These are phyloP conservation scores for Cassiopea andromeda DNA, from an alignment of 30 jellyfish, hydroid and myxozoan species.

Conservation along the genomic window DNA sequence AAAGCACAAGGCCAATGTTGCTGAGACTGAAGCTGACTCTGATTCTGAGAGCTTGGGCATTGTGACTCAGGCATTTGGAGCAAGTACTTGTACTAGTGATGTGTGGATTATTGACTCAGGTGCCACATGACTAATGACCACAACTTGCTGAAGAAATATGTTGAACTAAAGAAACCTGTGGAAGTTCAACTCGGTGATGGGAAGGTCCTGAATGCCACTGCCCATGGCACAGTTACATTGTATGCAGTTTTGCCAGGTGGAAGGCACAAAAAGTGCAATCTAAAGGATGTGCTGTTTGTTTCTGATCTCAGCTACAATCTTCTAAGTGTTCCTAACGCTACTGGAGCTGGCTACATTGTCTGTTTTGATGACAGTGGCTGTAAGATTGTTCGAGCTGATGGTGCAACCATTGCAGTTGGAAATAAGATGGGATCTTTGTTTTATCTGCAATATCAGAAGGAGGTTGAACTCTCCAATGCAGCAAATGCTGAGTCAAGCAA, in stretches of 20 bases:
- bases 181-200: constrained; percentile 6
- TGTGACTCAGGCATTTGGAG: not conserved
- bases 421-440: not conserved
- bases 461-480: constrained; percentile 18
- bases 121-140: constrained; percentile 57
- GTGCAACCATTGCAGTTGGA: not conserved
- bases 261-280: not conserved
- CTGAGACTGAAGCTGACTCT: constrained; percentile 25
- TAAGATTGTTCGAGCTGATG: not conserved
- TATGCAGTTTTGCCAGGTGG: not conserved
- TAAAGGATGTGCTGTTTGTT: constrained; percentile 2
- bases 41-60: constrained; percentile 1
- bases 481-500: constrained; percentile 1
- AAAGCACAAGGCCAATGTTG: constrained; percentile 30
- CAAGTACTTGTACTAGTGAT: constrained; percentile 16
- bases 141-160: not conserved
- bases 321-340: not conserved
- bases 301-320: constrained; percentile 8
- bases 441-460: not conserved
- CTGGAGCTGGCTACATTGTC: not conserved
- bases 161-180: not conserved
- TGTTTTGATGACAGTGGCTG: not conserved
- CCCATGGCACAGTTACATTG: not conserved
- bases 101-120: constrained; percentile 75
- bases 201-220: not conserved